Base-by-base conservation (phyloP, 2,888 invertebrate genomes). In the Platycheirus rosarum region DNA sequence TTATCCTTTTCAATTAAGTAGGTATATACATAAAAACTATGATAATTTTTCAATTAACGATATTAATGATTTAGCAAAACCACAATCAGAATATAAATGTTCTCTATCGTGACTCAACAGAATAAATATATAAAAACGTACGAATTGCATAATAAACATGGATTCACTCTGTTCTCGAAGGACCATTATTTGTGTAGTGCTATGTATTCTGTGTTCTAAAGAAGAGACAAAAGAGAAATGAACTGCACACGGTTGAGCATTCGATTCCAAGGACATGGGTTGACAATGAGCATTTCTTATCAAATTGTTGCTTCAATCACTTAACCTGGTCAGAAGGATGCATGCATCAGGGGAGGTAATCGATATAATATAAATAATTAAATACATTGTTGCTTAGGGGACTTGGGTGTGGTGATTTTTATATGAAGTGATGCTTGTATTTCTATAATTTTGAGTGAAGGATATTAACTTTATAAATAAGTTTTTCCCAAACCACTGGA, bases 261-360 rank as follows among this genome's bases (percentile, higher is more conserved):
- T 7, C 29, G 0, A 16, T 51, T 51, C n/a, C 13, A n/a, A 35
- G 35, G 35, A 35, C 18, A 9, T 2, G 7, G n/a, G 32, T n/a
- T 18, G 18, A n/a, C 35, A 35, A 37, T 35, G 53, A 20, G n/a
- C 18, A 35, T 35, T 53, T n/a, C 35, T 7, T 3, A 32, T 51
- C 11, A 53, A 35, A 53, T 53, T 53, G 53, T 53, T 53, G 53
- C 53, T 53, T 53, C 20, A 37, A 5, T 2, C 9, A 2, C 20
- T 1, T 20, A 35, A 53, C 35, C 20, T 29, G 20, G 35, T 37
- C 53, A 53, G n/a, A 4, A 53, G 35, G n/a, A 35, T 35, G 18
- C 32, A n/a, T 35, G 16, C n/a, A 7, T 8, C 20, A 37, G 16
- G 35, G 53, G 35, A 35, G 35, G n/a, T 35, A 53, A 53, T 35